phyloP scores from a whole-genome alignment of 2,113 vertebrate species.

The Sialia sialis region DNA sequence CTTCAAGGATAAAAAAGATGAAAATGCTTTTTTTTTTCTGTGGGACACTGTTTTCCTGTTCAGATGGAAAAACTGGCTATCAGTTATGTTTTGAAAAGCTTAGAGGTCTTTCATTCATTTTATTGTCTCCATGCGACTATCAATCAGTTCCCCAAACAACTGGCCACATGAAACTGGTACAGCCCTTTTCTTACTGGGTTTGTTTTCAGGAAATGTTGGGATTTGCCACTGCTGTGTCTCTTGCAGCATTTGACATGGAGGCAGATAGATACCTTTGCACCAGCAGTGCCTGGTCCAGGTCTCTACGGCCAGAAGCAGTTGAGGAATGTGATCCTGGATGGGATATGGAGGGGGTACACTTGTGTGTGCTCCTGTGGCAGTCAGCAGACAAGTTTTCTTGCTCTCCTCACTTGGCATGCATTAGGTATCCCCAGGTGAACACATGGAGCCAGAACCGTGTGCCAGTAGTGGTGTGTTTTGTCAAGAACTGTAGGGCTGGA shows the following conservation, averaged over 20 bases:
- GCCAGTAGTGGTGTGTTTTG: neutral
- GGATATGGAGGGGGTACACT: fast-evolving
- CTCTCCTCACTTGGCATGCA: neutral
- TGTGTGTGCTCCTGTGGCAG: fast-evolving
- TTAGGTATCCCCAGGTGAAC: neutral
- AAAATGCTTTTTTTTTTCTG: neutral
- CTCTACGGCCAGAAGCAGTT: neutral
- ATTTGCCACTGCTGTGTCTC: neutral
- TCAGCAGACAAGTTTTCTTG: neutral
- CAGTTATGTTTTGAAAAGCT: neutral
- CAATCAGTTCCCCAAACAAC: neutral
- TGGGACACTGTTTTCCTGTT: neutral
- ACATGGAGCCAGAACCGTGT: neutral
- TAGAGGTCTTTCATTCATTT: neutral
- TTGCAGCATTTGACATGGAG: neutral
- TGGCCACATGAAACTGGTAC: neutral
- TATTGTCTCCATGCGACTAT: neutral
- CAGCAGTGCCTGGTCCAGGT: neutral
- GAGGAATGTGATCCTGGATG: neutral
- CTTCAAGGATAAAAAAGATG: neutral
- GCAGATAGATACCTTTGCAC: neutral
- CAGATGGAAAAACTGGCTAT: neutral
- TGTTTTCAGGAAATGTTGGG: neutral
- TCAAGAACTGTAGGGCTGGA: neutral
- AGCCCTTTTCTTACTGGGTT: neutral